Base-by-base conservation (phyloP, 2,888 invertebrate genomes). In the Synergus umbraculus region DNA sequence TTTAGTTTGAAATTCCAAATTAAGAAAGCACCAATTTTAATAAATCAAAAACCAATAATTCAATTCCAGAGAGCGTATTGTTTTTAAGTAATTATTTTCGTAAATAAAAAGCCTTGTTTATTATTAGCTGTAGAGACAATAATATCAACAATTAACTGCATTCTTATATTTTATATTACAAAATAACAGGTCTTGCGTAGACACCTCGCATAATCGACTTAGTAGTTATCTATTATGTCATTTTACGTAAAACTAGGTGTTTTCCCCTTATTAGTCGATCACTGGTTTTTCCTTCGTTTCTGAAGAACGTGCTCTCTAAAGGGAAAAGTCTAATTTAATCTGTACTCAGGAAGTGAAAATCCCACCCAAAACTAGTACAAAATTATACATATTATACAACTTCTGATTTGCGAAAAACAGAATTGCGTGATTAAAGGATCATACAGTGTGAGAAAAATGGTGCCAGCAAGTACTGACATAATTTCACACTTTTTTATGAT, bases 191-290 rank as follows among this genome's bases (percentile, higher is more conserved):
- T 46, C 73, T 54, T 22, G 49, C 10, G 54, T 46, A n/a, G 54
- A 10, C 29, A 73, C 73, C 29, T 69, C 73, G 15, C 29, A 73
- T 73, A 73, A 73, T 73, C 46, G 5, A 73, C 49, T 54, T n/a
- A 37, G 54, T 43, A 69, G 69, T 49, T 69, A 69, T 29, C 22
- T 69, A 46, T 73, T 54, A 73, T 73, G 73, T 73, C 73, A 54
- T n/a, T 54, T 73, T 49, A 54, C 73, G 49, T 73, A 73, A 73
- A 73, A 73, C 37, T n/a, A 73, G 54, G 49, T 41, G 73, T 73
- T n/a, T 73, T 73, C 37, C 10, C 69, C 49, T 73, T 73, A 73
- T 73, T 54, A 73, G 73, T n/a, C 73, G 49, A 73, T 54, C 54
- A 54, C 29, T 54, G n/a, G 37, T 54, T 73, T 73, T 73, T 73